Conservation (phyloP, 1,140 invertebrate genomes). For the Zaprionus inermis region DNA sequence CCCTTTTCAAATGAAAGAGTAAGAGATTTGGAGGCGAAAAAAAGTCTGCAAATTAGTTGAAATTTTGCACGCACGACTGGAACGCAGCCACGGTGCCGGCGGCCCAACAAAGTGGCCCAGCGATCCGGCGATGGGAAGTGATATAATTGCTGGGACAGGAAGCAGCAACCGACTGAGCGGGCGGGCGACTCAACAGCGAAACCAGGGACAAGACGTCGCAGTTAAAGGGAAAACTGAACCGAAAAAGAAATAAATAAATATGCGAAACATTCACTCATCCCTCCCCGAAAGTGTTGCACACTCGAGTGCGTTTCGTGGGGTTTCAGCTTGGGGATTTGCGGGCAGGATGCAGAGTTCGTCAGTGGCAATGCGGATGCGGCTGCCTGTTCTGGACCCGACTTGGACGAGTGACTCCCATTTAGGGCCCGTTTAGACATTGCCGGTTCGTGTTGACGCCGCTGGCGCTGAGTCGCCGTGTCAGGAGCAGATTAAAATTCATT, state of each 20-base stretch:
- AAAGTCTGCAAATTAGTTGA: constrained; percentile 70
- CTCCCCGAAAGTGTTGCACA: constrained; percentile 70
- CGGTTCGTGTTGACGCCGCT: constrained; percentile 23
- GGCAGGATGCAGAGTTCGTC: constrained; percentile 8
- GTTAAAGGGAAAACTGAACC: constrained; percentile 4
- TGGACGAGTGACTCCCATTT: constrained; percentile 4
- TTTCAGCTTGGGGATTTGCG: constrained; percentile 11
- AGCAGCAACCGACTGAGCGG: constrained; percentile 74
- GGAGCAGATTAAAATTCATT: constrained; percentile 50
- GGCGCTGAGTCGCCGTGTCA: constrained; percentile 17
- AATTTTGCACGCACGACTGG: constrained; percentile 75
- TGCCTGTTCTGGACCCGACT: constrained; percentile 10
- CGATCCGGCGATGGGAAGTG: constrained; percentile 67
- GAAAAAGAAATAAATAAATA: constrained; percentile 33
- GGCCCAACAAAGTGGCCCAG: constrained; percentile 31
- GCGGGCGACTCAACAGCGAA: constrained; percentile 56
- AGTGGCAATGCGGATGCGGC: constrained; percentile 9
- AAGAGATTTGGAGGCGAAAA: constrained; percentile 2
- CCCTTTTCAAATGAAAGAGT: background rate
- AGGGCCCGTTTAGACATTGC: background rate
- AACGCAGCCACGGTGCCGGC: constrained; percentile 39
- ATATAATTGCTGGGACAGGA: constrained; percentile 79
- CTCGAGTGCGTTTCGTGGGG: constrained; percentile 58
- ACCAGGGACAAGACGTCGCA: background rate
- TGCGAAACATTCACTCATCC: constrained; percentile 54